Percentiles rank a stretch among this genome's conserved stretches.
Conservation (phyloP, 2,888 invertebrate species). For the Epinotia nisella region DNA sequence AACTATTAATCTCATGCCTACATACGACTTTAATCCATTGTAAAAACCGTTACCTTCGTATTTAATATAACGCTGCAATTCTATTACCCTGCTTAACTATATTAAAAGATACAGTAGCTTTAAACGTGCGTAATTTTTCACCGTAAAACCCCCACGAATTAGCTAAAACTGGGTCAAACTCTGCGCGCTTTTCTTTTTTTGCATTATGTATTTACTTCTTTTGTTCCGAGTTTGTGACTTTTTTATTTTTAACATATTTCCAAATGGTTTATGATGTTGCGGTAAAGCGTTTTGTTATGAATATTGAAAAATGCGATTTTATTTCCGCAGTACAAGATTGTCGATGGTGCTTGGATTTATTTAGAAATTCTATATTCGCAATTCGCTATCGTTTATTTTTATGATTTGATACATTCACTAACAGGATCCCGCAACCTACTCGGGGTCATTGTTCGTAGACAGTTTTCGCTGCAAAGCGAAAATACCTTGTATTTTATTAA, state of each 20-base stretch:
- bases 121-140: slow-evolving; percentile 45
- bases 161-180: slow-evolving; percentile 41
- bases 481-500: too few species aligned
- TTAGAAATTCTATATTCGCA: neutral
- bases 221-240: slow-evolving; percentile 41
- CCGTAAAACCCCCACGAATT: slow-evolving; percentile 39
- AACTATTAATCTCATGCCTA: neutral
- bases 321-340: neutral
- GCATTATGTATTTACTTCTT: slow-evolving; percentile 45
- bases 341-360: neutral
- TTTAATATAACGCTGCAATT: slow-evolving; percentile 31
- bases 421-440: too few species aligned
- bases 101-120: slow-evolving; percentile 38
- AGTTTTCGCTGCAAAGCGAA: too few species aligned
- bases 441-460: too few species aligned
- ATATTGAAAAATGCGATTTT: neutral
- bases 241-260: slow-evolving; percentile 40
- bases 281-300: slow-evolving; percentile 1
- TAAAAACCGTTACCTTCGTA: slow-evolving; percentile 2
- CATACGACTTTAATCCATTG: neutral
- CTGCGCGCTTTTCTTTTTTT: slow-evolving; percentile 38
- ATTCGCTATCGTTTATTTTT: too few species aligned
- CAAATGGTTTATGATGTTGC: slow-evolving; percentile 26
- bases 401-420: too few species aligned
- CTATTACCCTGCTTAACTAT: slow-evolving; percentile 30